These are phyloP conservation scores for Encarsia formosa DNA, from an alignment of 2,888 invertebrate genomes.

Conservation along the genomic window DNA sequence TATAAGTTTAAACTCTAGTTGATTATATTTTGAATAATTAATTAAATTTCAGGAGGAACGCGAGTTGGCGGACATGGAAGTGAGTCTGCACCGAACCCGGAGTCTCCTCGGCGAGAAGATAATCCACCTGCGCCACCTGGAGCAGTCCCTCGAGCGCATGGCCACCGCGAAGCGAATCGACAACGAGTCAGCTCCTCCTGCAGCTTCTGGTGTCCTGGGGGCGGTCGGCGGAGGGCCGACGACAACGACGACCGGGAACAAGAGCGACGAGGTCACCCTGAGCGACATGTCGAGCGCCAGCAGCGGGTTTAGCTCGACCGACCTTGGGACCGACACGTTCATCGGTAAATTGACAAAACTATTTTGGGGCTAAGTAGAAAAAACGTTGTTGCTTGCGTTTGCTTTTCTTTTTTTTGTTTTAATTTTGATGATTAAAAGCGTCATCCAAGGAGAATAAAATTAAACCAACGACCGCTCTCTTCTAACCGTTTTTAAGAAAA, in stretches of 20 bases:
- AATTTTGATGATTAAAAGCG: background rate
- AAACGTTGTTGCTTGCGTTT: background rate
- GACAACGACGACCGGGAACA: conserved; percentile 31
- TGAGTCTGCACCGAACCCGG: conserved; percentile 75
- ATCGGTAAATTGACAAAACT: conserved; percentile 37
- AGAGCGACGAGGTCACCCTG: conserved; percentile 60
- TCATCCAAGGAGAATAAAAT: background rate
- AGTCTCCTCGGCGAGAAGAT: conserved; percentile 79
- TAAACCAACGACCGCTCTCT: background rate
- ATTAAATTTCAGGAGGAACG: conserved; percentile 65
- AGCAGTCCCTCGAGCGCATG: conserved; percentile 69
- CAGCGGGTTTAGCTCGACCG: conserved; percentile 65
- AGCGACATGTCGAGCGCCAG: conserved; percentile 64
- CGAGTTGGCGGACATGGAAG: conserved; percentile 78
- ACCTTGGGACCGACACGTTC: conserved; percentile 59
- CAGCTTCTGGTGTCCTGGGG: background rate
- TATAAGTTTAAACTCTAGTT: too few species aligned
- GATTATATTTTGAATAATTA: too few species aligned
- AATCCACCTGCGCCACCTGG: conserved; percentile 73
- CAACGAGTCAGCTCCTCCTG: conserved; percentile 30
- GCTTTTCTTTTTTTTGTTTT: background rate
- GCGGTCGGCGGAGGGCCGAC: background rate
- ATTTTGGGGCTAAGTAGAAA: conserved; percentile 14
- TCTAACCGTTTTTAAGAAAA: conserved; percentile 37
- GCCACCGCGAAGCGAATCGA: conserved; percentile 51